phyloP scores from a whole-genome alignment of 2,113 vertebrate species.

The Onychostoma macrolepis region DNA sequence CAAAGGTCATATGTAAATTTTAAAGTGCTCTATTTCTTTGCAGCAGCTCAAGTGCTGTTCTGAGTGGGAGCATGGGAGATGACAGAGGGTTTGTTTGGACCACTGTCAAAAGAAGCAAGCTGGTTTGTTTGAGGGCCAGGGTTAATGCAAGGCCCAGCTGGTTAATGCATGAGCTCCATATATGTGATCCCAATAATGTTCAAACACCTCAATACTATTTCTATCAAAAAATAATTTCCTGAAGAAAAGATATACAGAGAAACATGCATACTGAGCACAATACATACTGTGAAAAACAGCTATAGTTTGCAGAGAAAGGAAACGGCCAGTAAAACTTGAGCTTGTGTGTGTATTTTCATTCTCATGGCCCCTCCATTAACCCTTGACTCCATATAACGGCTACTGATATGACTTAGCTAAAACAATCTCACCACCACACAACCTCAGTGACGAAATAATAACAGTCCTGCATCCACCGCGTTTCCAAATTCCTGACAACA shows the following conservation, averaged over 20 bases:
- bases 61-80: constrained; percentile 42
- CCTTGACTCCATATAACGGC: constrained; percentile 64
- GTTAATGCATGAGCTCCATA: background rate
- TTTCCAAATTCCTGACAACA: constrained; percentile 48
- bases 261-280: background rate
- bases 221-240: background rate
- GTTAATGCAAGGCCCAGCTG: background rate
- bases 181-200: background rate
- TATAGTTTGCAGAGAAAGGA: constrained; percentile 42
- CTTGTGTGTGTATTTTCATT: constrained; percentile 72
- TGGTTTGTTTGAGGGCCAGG: background rate
- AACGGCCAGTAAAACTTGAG: constrained; percentile 62
- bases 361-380: constrained; percentile 73
- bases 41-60: background rate
- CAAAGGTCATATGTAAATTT: constrained; percentile 40
- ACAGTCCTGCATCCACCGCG: constrained; percentile 30
- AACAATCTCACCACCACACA: constrained; percentile 50
- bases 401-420: constrained; percentile 64
- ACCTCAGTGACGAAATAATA: constrained; percentile 51
- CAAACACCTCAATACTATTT: background rate
- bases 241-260: background rate
- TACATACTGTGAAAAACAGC: background rate
- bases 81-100: constrained; percentile 16
- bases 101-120: constrained; percentile 3
- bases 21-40: constrained; percentile 29